Evolutionary conservation across 2,888 invertebrate species (phyloP).

Genomic region (Acleris sparsana): DNA sequence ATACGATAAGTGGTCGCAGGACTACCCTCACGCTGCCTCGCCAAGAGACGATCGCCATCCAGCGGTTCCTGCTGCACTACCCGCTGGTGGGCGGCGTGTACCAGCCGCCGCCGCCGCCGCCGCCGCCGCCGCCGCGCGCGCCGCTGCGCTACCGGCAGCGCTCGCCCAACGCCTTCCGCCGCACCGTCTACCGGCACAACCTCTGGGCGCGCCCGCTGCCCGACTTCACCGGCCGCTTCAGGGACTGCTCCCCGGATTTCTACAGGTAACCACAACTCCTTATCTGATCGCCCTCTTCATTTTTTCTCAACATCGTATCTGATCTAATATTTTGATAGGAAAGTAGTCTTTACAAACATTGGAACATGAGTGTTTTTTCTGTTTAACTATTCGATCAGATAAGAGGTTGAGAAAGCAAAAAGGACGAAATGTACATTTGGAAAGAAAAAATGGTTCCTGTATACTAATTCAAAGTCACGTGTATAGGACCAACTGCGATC

Average conservation of each 20-base stretch:
- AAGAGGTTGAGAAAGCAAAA: too few relatives aligned
- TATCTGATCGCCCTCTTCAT: too few relatives aligned
- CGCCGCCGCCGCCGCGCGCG: conserved; percentile 38
- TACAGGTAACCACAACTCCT: conserved; percentile 84
- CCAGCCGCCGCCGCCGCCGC: conserved; percentile 28
- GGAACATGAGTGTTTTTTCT: too few relatives aligned
- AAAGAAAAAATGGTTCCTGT: too few relatives aligned
- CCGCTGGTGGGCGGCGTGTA: conserved; percentile 63
- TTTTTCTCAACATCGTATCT: too few relatives aligned
- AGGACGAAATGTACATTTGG: too few relatives aligned
- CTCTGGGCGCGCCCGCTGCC: conserved; percentile 89
- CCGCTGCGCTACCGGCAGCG: conserved; percentile 57
- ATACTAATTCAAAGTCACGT: too few relatives aligned
- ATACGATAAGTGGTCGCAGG: conserved; percentile 64
- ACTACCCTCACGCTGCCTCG: conserved; percentile 87
- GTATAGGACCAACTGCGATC: too few relatives aligned
- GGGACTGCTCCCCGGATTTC: conserved; percentile 89
- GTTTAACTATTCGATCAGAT: too few relatives aligned
- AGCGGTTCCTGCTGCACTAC: conserved; percentile 81
- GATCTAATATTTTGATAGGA: too few relatives aligned
- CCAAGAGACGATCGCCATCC: conserved; percentile 83
- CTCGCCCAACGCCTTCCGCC: conserved; percentile 81
- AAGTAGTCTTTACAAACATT: too few relatives aligned
- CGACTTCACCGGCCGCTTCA: conserved; percentile 87
- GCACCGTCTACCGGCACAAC: conserved; percentile 89